A percentile compares a stretch with the other conserved stretches of the same genome.
Conservation (phyloP, 2,797 vertebrate species). For the Chiroxiphia lanceolata region DNA sequence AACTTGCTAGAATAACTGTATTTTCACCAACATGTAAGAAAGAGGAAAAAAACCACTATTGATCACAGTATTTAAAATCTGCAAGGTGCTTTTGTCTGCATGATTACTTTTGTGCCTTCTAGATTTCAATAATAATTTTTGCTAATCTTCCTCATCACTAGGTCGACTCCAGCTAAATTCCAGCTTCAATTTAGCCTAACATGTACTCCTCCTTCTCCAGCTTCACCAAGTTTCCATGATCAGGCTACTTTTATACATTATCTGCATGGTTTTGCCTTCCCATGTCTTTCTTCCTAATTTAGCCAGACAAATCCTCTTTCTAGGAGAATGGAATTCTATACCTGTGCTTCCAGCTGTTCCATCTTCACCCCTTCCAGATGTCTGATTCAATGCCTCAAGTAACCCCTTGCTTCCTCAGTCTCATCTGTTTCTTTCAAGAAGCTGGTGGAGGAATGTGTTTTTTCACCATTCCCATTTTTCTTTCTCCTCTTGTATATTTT, state of each 20-base stretch:
- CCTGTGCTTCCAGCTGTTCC: neutral
- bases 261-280: neutral
- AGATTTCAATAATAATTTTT: neutral
- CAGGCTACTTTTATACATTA: neutral
- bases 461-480: neutral
- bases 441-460: neutral
- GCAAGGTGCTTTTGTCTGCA: neutral
- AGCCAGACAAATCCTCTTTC: neutral
- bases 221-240: neutral
- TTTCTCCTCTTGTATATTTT: neutral
- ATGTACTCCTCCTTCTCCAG: neutral
- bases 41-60: accelerated
- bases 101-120: neutral
- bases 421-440: neutral
- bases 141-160: neutral
- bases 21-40: neutral
- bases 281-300: neutral
- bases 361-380: neutral
- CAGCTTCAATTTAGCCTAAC: neutral
- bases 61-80: neutral
- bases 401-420: neutral
- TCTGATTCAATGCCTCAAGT: neutral
- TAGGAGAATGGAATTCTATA: neutral
- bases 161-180: neutral
- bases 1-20: neutral